Evolutionary conservation across 2,797 vertebrate species (phyloP).

Genomic region (Sebastes paucispinis): DNA sequence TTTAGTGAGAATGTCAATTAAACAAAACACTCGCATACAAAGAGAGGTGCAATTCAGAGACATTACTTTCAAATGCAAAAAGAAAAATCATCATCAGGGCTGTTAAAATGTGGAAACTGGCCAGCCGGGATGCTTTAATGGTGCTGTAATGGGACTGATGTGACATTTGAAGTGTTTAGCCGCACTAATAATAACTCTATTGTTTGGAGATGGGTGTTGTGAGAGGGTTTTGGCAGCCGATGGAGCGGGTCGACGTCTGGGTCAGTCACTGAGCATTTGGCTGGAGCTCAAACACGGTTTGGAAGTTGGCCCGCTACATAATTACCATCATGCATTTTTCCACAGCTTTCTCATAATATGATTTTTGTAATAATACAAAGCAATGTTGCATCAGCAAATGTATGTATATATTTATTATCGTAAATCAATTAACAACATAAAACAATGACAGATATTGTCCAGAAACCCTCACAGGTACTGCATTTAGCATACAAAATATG

Average conservation of each 20-base stretch:
- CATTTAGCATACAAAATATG: too few relatives aligned
- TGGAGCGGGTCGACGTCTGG: constrained; percentile 37
- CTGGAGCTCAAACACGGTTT: constrained; percentile 15
- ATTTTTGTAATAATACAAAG: constrained; percentile 9
- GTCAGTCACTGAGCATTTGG: constrained; percentile 47
- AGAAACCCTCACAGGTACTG: too few relatives aligned
- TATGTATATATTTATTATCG: too few relatives aligned
- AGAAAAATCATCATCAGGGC: neutral
- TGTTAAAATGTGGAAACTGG: constrained; percentile 9
- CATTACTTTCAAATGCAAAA: neutral
- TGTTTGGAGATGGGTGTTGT: constrained; percentile 49
- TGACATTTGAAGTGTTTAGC: constrained; percentile 39
- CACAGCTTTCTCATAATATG: neutral
- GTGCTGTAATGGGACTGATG: constrained; percentile 35
- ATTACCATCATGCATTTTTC: constrained; percentile 34
- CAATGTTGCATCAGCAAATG: too few relatives aligned
- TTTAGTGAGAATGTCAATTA: neutral
- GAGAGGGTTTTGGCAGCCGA: constrained; percentile 39
- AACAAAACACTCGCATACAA: constrained; percentile 1
- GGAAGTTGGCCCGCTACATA: constrained; percentile 27
- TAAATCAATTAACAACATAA: too few relatives aligned
- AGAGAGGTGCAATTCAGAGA: neutral
- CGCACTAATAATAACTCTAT: constrained; percentile 53
- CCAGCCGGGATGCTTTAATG: constrained; percentile 18
- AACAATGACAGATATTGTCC: too few relatives aligned